Percentiles rank a stretch among this genome's conserved stretches.
phyloP scores from a whole-genome alignment of 1,140 invertebrate species.

The Phocides pigmalion region DNA sequence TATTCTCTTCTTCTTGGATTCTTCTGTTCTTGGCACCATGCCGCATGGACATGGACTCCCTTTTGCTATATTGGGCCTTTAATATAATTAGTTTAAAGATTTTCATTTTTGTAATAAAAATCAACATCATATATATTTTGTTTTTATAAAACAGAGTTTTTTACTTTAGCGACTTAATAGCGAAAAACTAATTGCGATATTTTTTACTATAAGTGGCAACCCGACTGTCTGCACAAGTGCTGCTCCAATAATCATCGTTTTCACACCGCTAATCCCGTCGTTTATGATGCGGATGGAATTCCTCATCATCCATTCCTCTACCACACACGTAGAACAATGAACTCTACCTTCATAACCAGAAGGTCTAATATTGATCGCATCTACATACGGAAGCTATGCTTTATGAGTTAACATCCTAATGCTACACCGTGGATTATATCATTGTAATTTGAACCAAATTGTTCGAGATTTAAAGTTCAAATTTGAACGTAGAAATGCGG shows the following conservation, averaged over 20 bases:
- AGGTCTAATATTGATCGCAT: not conserved
- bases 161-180: too few relatives aligned
- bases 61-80: too few relatives aligned
- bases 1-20: too few relatives aligned
- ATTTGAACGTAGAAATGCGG: not conserved
- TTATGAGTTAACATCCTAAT: constrained; percentile 36
- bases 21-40: too few relatives aligned
- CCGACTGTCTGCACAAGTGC: constrained; percentile 9
- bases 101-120: too few relatives aligned
- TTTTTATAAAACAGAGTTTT: too few relatives aligned
- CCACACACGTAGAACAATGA: not conserved
- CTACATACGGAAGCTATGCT: constrained; percentile 36
- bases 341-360: constrained; percentile 1
- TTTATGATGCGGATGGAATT: constrained; percentile 46
- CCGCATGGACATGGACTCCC: too few relatives aligned
- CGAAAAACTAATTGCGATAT: too few relatives aligned
- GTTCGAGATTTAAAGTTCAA: not conserved
- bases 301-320: constrained; percentile 8
- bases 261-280: constrained; percentile 48
- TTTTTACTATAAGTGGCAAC: too few relatives aligned
- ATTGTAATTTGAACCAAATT: not conserved
- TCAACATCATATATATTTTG: too few relatives aligned
- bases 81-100: too few relatives aligned
- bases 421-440: not conserved
- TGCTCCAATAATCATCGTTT: constrained; percentile 41